Base-by-base conservation (phyloP, 37 sponge, comb jelly and placozoan genomes). In the Aplysina aerophoba region DNA sequence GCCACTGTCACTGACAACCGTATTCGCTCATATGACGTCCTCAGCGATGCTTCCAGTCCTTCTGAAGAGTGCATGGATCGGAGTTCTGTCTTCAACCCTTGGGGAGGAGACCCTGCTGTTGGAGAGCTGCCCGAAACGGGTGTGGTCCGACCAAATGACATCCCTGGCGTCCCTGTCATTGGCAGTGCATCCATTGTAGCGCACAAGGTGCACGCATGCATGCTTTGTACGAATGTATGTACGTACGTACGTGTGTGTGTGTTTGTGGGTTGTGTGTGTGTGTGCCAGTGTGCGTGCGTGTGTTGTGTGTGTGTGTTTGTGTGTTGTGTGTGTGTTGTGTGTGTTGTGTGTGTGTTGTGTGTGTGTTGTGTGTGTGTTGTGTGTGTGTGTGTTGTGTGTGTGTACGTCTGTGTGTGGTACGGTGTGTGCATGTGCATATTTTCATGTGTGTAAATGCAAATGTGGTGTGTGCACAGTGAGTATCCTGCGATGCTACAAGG, bases 171-270 rank as follows among this genome's bases (percentile, higher is more conserved):
- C 21, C 73, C 73, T 17, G 5, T 71, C 4, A 35, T 71, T 27
- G 73, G 78, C 0, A 36, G 73, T 36, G 72, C 72, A 69, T n/a
- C 20, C 37, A 56, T 55, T 54, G 71, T 5, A 82, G 53, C 73
- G n/a, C 65, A 84, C 27, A 31, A 55, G 27, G 66, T 84, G 71
- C 34, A 41, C 71, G 34, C 40, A 14, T 61, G 39, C 34, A 40
- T 44, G 50, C 69, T n/a, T n/a, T 44, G 50, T 44, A 8, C 8
- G 50, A 11, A 8, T 44, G 50, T 19, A 24, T 44, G 50, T 44
- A 8, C 8, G 50, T 44, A 8, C 8, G 35, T 81, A 63, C 37
- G 34, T 62, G 82, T 59, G 40, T 81, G 64, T 81, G 64, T 36
- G 82, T 56, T 15, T 79, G 57, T 19, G 41, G 13, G 41, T n/a